phyloP scores from a whole-genome alignment of 2,113 vertebrate genomes.

The Labeo rohita region DNA sequence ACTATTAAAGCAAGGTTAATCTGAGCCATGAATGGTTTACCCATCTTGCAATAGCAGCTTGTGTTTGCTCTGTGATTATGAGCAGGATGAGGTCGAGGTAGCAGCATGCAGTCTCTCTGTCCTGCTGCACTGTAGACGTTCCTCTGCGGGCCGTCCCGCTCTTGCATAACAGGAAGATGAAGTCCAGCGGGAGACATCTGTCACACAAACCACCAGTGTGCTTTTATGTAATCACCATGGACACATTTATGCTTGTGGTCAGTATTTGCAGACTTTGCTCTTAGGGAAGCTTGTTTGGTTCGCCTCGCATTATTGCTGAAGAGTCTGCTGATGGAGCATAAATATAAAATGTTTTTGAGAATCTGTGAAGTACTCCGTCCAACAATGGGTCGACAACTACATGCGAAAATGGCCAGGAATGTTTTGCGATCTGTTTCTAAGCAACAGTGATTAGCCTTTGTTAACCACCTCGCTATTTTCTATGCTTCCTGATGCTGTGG shows the following conservation, averaged over 20 bases:
- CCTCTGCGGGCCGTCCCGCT: background rate
- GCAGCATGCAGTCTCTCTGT: slow-evolving; percentile 17
- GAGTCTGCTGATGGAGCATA: slow-evolving; percentile 8
- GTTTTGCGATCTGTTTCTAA: slow-evolving; percentile 3
- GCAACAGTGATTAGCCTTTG: slow-evolving; percentile 25
- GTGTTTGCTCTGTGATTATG: slow-evolving; percentile 5
- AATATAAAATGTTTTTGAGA: background rate
- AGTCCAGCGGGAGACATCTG: slow-evolving; percentile 53
- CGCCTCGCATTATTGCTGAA: background rate
- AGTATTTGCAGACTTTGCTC: background rate
- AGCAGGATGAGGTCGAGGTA: slow-evolving; percentile 8
- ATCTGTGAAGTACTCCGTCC: background rate
- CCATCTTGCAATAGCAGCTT: slow-evolving; percentile 6
- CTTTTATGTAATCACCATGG: slow-evolving; percentile 47
- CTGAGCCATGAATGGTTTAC: background rate
- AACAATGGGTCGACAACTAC: background rate
- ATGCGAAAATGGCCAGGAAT: background rate
- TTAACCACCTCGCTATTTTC: background rate
- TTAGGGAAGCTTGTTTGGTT: slow-evolving; percentile 28
- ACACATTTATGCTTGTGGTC: slow-evolving; percentile 13
- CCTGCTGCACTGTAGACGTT: background rate
- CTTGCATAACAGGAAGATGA: slow-evolving; percentile 50
- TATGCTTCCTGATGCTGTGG: background rate
- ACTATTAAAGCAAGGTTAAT: background rate
- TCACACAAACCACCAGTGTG: slow-evolving; percentile 34